These are phyloP conservation scores for Scyliorhinus canicula DNA, from an alignment of 2,797 vertebrate genomes.

Conservation along the genomic window DNA sequence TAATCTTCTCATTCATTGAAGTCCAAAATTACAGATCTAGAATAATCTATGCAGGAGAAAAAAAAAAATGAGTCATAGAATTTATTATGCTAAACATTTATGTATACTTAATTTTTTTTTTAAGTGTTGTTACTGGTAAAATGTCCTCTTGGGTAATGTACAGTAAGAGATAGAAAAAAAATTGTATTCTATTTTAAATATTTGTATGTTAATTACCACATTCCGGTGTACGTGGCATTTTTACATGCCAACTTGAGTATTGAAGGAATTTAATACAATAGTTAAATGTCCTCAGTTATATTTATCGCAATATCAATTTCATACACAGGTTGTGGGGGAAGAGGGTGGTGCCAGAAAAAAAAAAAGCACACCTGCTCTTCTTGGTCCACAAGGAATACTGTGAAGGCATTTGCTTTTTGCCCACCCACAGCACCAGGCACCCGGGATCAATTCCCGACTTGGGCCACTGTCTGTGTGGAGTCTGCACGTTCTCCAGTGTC, in stretches of 20 bases:
- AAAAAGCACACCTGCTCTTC: no score
- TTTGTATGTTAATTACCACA: background rate
- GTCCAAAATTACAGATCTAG: background rate
- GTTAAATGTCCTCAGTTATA: background rate
- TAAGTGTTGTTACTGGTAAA: background rate
- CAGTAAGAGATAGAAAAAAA: background rate
- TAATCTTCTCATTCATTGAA: background rate
- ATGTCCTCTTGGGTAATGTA: background rate
- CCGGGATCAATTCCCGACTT: no score
- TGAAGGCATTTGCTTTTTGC: no score
- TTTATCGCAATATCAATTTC: background rate
- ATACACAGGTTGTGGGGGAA: background rate
- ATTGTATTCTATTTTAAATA: background rate
- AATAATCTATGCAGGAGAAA: constrained; percentile 17
- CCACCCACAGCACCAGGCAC: no score
- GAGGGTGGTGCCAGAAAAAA: no score
- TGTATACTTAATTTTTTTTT: background rate
- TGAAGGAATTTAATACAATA: background rate
- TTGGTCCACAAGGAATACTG: no score
- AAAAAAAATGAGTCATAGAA: background rate
- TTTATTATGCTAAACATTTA: background rate
- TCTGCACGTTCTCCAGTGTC: no score
- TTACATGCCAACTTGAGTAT: background rate
- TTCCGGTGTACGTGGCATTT: background rate
- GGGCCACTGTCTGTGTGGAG: no score